These are phyloP conservation scores for Actinopyga echinites DNA, from an alignment of 53 echinoderm and acorn worm species.

Conservation along the genomic window DNA sequence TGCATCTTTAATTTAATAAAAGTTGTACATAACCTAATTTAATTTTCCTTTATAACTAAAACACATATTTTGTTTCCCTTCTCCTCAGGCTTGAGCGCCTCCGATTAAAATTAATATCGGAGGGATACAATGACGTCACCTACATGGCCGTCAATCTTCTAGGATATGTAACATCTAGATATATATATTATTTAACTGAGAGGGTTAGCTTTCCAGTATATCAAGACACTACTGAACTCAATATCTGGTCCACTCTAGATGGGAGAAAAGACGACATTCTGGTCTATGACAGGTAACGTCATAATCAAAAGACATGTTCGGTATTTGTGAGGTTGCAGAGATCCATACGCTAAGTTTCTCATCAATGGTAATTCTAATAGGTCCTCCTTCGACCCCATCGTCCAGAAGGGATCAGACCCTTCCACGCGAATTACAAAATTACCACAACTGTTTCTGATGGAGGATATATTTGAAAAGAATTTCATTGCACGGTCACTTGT, in stretches of 20 bases:
- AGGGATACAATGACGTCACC: conserved; percentile 65
- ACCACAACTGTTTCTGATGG: no score
- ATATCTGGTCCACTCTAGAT: conserved; percentile 63
- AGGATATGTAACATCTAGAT: conserved; percentile 22
- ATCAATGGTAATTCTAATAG: no score
- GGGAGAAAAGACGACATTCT: conserved; percentile 91
- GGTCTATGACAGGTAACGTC: conserved; percentile 81
- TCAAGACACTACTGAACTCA: conserved; percentile 52
- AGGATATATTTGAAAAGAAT: no score
- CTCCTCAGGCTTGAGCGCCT: conserved; percentile 68
- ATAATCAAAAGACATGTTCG: background rate
- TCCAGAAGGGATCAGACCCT: no score
- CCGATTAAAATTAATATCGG: conserved; percentile 41
- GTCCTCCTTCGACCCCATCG: no score
- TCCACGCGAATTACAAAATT: no score
- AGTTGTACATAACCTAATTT: no score
- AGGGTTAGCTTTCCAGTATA: conserved; percentile 63
- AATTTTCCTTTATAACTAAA: no score
- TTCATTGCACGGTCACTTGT: no score
- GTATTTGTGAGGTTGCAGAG: background rate
- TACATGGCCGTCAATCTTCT: conserved; percentile 74
- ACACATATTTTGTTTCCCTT: background rate
- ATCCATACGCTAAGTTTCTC: no score
- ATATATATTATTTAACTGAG: conserved; percentile 12
- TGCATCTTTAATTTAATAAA: no score